Evolutionary conservation across 2,888 invertebrate species (phyloP).

Genomic region (Latrodectus hesperus): DNA sequence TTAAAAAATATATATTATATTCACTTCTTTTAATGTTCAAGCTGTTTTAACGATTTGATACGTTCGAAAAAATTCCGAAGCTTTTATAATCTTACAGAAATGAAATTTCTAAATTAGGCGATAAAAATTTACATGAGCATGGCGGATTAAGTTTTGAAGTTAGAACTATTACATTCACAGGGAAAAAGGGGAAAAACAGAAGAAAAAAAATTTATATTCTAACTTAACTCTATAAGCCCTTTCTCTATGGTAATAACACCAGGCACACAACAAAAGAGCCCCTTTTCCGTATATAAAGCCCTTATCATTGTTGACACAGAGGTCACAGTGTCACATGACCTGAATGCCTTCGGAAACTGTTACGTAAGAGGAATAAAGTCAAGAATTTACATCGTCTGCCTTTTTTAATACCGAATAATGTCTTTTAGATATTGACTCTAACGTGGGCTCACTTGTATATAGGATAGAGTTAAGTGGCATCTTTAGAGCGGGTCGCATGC

Average conservation of each 20-base stretch:
- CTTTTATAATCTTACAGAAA: too few species aligned
- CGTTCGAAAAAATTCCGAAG: too few species aligned
- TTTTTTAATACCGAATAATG: constrained; percentile 66
- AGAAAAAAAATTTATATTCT: neutral
- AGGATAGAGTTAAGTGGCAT: constrained; percentile 19
- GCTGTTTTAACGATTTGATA: too few species aligned
- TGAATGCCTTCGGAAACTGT: constrained; percentile 6
- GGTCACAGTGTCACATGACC: constrained; percentile 55
- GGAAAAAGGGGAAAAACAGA: too few species aligned
- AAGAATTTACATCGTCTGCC: constrained; percentile 60
- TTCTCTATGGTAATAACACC: constrained; percentile 39
- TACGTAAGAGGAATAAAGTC: constrained; percentile 45
- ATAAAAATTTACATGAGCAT: neutral
- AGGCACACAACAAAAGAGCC: neutral
- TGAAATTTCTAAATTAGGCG: too few species aligned
- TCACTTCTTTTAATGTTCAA: too few species aligned
- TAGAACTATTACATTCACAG: too few species aligned
- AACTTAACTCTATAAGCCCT: constrained; percentile 27
- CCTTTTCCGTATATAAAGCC: constrained; percentile 38
- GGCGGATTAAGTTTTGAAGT: neutral
- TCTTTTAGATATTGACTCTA: constrained; percentile 53
- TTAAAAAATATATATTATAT: too few species aligned
- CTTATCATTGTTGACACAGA: constrained; percentile 65
- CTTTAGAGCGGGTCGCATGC: constrained; percentile 28
- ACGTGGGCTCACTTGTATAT: constrained; percentile 3